Conservation (phyloP, 2,888 invertebrate genomes). For the Itoplectis maculator region DNA sequence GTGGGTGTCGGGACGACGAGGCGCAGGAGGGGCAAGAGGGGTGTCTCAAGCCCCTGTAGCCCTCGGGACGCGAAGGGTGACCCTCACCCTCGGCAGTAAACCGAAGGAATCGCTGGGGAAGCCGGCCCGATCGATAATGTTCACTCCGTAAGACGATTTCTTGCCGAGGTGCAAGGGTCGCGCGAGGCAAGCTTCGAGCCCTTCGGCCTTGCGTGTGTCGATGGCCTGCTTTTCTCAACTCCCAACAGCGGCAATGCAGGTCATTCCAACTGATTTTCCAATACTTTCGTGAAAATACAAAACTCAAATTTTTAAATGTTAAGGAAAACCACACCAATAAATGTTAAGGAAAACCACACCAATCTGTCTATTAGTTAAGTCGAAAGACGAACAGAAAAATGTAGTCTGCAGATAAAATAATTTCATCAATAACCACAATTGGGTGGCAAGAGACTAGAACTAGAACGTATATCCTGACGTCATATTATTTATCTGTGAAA, state of each 20-base stretch:
- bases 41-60: slow-evolving; percentile 36
- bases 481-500: background rate
- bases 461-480: background rate
- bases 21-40: slow-evolving; percentile 27
- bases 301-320: background rate
- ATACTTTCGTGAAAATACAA: background rate
- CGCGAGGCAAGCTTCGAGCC: slow-evolving; percentile 56
- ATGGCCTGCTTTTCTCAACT: slow-evolving; percentile 20
- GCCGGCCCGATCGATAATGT: slow-evolving; percentile 79
- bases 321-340: no score
- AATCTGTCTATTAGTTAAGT: no score
- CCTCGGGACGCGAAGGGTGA: slow-evolving; percentile 68
- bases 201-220: slow-evolving; percentile 54
- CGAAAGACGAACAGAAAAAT: no score
- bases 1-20: slow-evolving; percentile 31
- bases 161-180: slow-evolving; percentile 74
- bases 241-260: background rate
- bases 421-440: background rate
- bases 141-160: slow-evolving; percentile 82
- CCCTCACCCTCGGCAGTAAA: slow-evolving; percentile 50
- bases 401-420: no score
- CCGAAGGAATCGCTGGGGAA: slow-evolving; percentile 72
- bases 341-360: no score
- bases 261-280: background rate
- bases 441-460: background rate